Evolutionary conservation across 2,888 invertebrate genomes (phyloP).

Genomic region (Eupithecia pulchellata): DNA sequence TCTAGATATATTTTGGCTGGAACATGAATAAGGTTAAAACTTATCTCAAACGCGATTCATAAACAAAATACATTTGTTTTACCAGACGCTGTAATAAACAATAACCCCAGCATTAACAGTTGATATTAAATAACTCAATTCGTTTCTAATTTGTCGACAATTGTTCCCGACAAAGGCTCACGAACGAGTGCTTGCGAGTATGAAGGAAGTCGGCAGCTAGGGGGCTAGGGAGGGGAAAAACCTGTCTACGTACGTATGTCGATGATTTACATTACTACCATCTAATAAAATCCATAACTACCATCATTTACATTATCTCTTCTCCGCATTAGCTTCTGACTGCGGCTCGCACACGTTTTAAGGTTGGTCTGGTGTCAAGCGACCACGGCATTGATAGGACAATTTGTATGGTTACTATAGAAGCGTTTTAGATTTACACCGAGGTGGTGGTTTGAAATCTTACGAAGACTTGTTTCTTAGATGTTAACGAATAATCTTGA

Average conservation of each 20-base stretch:
- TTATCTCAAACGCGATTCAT: background rate
- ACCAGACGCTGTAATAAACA: constrained; percentile 65
- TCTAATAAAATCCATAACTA: too few species aligned
- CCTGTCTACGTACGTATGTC: background rate
- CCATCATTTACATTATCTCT: too few species aligned
- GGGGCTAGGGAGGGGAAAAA: constrained; percentile 55
- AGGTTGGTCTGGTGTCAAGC: too few species aligned
- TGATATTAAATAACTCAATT: constrained; percentile 86
- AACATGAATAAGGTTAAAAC: background rate
- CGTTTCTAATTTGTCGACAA: constrained; percentile 86
- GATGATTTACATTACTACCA: background rate
- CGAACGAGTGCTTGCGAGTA: constrained; percentile 84
- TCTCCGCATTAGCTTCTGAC: too few species aligned
- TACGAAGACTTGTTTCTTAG: background rate
- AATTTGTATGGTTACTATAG: too few species aligned
- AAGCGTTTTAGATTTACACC: too few species aligned
- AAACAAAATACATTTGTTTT: constrained; percentile 41
- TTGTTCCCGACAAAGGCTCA: constrained; percentile 85
- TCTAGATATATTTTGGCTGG: background rate
- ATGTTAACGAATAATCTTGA: too few species aligned
- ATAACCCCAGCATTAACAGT: constrained; percentile 74
- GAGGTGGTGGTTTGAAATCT: constrained; percentile 17
- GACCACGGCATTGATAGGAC: too few species aligned
- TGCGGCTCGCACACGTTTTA: too few species aligned
- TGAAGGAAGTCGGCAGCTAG: constrained; percentile 83